Conservation (phyloP, 2,888 invertebrate genomes). For the Sicus ferrugineus region DNA sequence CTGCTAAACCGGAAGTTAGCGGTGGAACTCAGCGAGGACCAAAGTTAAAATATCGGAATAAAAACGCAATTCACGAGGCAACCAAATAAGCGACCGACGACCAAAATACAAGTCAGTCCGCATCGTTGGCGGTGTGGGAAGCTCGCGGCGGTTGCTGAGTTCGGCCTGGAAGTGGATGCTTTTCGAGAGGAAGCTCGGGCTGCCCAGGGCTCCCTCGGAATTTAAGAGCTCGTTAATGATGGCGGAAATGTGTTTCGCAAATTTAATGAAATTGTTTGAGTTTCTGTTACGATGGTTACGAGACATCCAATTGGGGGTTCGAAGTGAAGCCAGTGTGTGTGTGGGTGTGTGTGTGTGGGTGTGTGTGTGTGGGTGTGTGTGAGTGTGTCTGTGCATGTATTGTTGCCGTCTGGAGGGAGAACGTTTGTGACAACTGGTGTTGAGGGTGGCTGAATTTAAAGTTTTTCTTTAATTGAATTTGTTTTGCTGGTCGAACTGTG, state of each 20-base stretch:
- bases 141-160: background rate
- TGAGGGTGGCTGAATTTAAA: too few relatives aligned
- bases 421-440: too few relatives aligned
- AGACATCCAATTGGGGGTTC: too few relatives aligned
- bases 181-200: background rate
- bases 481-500: too few relatives aligned
- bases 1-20: slow-evolving; percentile 12
- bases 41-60: background rate
- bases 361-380: too few relatives aligned
- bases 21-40: background rate
- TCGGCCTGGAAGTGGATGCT: background rate
- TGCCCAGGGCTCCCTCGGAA: background rate
- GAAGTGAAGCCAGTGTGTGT: too few relatives aligned
- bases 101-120: too few relatives aligned
- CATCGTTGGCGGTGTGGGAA: background rate
- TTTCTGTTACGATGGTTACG: background rate
- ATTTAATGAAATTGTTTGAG: slow-evolving; percentile 25
- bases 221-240: slow-evolving; percentile 22
- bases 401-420: too few relatives aligned
- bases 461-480: background rate
- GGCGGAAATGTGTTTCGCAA: slow-evolving; percentile 24
- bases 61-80: background rate
- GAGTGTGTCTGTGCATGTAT: too few relatives aligned
- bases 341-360: too few relatives aligned
- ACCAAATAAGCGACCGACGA: too few relatives aligned